Evolutionary conservation across 2,888 invertebrate genomes (phyloP).

Genomic region (Hermaeophaga mercurialis): DNA sequence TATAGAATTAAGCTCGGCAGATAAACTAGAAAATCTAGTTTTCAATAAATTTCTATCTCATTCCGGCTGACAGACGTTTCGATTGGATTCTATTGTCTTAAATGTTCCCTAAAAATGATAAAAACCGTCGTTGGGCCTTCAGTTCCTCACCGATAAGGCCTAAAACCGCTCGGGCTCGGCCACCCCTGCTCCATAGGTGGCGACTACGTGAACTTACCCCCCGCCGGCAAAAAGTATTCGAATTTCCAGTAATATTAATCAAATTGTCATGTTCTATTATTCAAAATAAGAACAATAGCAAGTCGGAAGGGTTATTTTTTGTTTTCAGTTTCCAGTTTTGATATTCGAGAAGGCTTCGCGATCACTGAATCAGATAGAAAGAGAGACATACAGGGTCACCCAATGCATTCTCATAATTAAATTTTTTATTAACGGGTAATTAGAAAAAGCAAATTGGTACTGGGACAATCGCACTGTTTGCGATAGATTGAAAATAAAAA

Average conservation of each 20-base stretch:
- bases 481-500: too few species aligned
- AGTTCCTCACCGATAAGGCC: conserved; percentile 34
- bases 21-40: too few species aligned
- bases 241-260: conserved; percentile 57
- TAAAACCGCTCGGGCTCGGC: conserved; percentile 43
- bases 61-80: too few species aligned
- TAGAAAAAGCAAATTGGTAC: too few species aligned
- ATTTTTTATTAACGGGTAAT: too few species aligned
- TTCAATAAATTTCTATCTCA: too few species aligned
- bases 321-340: conserved; percentile 19
- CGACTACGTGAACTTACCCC: conserved; percentile 50
- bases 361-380: conserved; percentile 1
- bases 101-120: too few species aligned
- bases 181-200: conserved; percentile 48
- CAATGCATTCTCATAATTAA: too few species aligned
- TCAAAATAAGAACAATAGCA: conserved; percentile 51
- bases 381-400: too few species aligned
- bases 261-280: conserved; percentile 57
- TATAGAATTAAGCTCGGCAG: too few species aligned
- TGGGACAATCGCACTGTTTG: too few species aligned
- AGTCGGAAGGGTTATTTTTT: conserved; percentile 32
- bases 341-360: conserved; percentile 11
- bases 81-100: too few species aligned
- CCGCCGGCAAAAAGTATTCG: conserved; percentile 54
- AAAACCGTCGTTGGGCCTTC: conserved; percentile 3